Conservation (phyloP, 2,113 vertebrate species). For the Pelecanoides urinatrix region DNA sequence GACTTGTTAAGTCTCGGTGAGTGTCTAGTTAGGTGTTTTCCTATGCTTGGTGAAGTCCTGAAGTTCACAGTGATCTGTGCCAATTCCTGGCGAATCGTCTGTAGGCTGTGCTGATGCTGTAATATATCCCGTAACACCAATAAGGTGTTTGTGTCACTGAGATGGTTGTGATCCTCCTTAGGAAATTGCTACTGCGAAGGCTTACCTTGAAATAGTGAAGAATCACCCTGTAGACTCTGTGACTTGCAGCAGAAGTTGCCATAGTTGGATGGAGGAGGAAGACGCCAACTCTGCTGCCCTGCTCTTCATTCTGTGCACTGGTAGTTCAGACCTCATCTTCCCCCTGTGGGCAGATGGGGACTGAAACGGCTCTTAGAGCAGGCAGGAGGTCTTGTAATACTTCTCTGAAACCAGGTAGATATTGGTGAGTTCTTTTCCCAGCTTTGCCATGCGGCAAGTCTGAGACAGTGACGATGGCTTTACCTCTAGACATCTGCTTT, state of each 20-base stretch:
- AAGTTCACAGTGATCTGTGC: background rate
- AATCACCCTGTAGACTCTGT: fast-evolving
- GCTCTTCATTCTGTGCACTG: background rate
- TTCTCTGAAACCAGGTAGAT: background rate
- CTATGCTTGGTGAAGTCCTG: background rate
- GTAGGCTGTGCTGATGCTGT: background rate
- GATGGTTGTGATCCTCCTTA: background rate
- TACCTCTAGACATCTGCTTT: background rate
- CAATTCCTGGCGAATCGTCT: background rate
- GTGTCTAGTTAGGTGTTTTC: background rate
- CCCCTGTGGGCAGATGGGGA: background rate
- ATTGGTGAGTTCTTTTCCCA: background rate
- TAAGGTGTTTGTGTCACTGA: background rate
- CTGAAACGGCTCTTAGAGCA: background rate
- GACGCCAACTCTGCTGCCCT: background rate
- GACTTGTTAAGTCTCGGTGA: background rate
- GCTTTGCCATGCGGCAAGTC: background rate
- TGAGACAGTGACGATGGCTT: background rate
- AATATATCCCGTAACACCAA: background rate
- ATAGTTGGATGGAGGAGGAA: fast-evolving
- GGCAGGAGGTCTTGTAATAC: background rate
- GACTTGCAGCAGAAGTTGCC: background rate
- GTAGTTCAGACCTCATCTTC: background rate
- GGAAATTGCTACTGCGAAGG: background rate
- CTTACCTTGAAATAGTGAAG: background rate